A percentile compares a stretch with the other conserved stretches of the same genome.
phyloP scores from a whole-genome alignment of 2,113 vertebrate genomes.

The Gobius niger region DNA sequence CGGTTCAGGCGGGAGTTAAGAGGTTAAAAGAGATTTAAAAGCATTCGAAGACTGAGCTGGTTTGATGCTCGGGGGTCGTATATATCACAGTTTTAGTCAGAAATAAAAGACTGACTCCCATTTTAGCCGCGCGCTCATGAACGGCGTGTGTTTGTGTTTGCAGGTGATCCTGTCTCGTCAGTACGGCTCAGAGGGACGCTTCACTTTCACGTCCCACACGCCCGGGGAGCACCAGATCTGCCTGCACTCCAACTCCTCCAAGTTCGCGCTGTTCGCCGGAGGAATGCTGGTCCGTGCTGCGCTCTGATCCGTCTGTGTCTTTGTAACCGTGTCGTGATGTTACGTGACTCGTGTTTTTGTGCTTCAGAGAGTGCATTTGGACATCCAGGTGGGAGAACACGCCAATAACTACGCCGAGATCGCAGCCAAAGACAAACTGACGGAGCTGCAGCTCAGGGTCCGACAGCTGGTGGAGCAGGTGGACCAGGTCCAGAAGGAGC shows the following conservation, averaged over 20 bases:
- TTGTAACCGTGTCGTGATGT: too few species aligned
- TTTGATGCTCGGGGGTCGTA: too few species aligned
- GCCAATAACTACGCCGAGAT: conserved; percentile 92
- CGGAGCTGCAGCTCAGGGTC: conserved; percentile 87
- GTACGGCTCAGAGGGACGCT: conserved; percentile 88
- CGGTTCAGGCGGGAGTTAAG: too few species aligned
- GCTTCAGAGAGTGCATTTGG: conserved; percentile 86
- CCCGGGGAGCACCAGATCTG: conserved; percentile 93
- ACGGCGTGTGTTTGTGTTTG: neutral
- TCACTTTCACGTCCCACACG: conserved; percentile 89
- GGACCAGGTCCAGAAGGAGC: conserved; percentile 94
- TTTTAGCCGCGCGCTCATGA: too few species aligned
- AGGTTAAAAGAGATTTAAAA: too few species aligned
- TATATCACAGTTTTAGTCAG: too few species aligned
- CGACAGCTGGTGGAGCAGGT: conserved; percentile 90
- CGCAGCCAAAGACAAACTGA: conserved; percentile 90
- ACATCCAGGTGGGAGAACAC: conserved; percentile 92
- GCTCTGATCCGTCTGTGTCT: neutral
- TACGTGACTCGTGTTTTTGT: neutral
- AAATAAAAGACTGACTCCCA: too few species aligned
- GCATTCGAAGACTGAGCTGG: too few species aligned
- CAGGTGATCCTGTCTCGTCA: conserved; percentile 88
- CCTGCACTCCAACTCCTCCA: conserved; percentile 92
- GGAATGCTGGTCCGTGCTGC: conserved; percentile 83
- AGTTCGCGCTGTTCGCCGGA: conserved; percentile 91